Base-by-base conservation (phyloP, 2,113 vertebrate genomes). In the Amia ocellicauda region DNA sequence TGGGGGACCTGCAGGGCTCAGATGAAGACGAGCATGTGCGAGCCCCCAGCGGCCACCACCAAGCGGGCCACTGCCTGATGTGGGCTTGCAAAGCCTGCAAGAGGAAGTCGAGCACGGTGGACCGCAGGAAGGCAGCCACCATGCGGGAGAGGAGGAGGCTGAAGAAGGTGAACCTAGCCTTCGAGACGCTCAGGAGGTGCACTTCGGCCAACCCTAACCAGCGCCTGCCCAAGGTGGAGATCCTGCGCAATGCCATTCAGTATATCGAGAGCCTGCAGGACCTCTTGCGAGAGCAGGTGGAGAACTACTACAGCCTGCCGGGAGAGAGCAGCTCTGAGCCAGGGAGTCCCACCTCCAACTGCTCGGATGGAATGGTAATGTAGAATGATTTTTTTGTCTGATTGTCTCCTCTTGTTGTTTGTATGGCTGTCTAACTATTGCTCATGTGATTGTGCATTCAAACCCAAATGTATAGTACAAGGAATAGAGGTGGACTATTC, bases 1-100 rank as follows among this genome's bases (percentile, higher is more conserved):
- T 88, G 4, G 80, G 81, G 17, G 78, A 88, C 64, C 81, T 78
- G 3, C 71, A 71, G 9, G 88, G 91, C 68, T 93, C 94, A 0
- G 94, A 96, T 2, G 95, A 95, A 72, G 96, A 97, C 1, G 93
- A 95, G 76, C 96, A 99, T 16, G 80, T 98, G 58, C 75, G 94
- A 60, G 93, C 88, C 13, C 95, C 95, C 0, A 89, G 83, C 0
- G 91, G 89, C 60, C 95, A 93, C 63, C 94, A 95, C 73, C 94
- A 96, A 82, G 91, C 93, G 0, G 97, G 96, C 7, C 95, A 91
- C 79, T 99, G 97, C 79, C 93, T 99, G 63, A 84, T 94, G 82
- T 99, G 97, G 97, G 97, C 97, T 76, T 99, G 97, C 84, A 98
- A 96, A 82, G 96, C 97, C 3, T 99, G 96, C 80, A 98, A 98